Evolutionary conservation across 1,140 invertebrate genomes (phyloP).

Genomic region (Anastrepha ludens): DNA sequence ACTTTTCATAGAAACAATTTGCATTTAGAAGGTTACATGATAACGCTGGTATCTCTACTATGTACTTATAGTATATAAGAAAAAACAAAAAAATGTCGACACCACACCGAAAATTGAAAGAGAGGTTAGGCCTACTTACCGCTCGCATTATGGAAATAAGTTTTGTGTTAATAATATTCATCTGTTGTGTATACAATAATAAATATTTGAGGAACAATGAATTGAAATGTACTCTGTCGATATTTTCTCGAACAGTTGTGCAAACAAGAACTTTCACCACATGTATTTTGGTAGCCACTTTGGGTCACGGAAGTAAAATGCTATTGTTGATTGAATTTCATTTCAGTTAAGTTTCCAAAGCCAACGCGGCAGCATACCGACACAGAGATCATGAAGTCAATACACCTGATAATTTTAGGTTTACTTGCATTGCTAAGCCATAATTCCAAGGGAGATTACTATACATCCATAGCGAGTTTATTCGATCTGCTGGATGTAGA

Average conservation of each 20-base stretch:
- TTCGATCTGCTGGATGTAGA: conserved; percentile 22
- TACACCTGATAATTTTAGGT: not conserved
- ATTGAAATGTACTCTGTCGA: too few species aligned
- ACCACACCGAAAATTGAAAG: too few species aligned
- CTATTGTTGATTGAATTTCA: not conserved
- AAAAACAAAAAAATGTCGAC: too few species aligned
- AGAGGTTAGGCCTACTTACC: too few species aligned
- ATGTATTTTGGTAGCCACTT: not conserved
- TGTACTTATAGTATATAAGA: too few species aligned
- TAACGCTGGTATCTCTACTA: too few species aligned
- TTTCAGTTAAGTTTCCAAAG: not conserved
- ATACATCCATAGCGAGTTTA: conserved; percentile 42
- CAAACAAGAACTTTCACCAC: not conserved
- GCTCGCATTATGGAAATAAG: too few species aligned
- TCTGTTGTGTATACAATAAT: too few species aligned
- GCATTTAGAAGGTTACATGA: too few species aligned
- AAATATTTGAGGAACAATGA: too few species aligned
- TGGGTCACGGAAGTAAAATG: not conserved
- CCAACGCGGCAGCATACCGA: not conserved
- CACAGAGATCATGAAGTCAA: not conserved
- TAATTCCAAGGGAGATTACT: conserved; percentile 44
- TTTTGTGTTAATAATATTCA: too few species aligned
- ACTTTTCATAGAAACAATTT: too few species aligned
- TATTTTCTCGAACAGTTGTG: not conserved
- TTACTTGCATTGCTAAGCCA: not conserved